phyloP scores from a whole-genome alignment of 2,113 vertebrate genomes.

The Erythrocercus mccallii region DNA sequence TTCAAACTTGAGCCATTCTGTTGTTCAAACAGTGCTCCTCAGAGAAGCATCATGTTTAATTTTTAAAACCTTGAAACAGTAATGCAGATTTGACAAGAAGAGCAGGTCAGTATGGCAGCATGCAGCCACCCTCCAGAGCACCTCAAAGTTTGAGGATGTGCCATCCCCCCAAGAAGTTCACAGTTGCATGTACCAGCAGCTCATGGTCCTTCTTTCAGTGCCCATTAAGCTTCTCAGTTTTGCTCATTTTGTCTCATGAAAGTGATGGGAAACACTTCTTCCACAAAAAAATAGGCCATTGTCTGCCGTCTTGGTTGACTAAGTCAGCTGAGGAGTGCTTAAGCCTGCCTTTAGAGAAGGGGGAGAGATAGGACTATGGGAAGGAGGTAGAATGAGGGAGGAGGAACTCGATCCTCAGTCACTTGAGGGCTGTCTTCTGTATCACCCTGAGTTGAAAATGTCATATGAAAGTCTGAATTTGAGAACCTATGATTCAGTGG shows the following conservation, averaged over 20 bases:
- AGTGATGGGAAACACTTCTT: background rate
- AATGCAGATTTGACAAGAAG: background rate
- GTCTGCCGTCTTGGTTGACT: background rate
- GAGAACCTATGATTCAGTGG: background rate
- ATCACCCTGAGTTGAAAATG: background rate
- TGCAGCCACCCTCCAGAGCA: rapidly evolving
- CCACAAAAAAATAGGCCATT: rapidly evolving
- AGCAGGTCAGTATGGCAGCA: background rate
- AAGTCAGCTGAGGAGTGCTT: background rate
- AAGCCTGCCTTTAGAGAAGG: background rate
- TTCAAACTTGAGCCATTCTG: background rate
- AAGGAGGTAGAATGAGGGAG: background rate
- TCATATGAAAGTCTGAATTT: background rate
- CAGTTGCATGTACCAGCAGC: background rate
- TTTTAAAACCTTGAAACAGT: background rate
- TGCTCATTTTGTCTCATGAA: background rate
- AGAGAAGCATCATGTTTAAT: background rate
- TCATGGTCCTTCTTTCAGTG: background rate
- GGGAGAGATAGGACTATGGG: background rate
- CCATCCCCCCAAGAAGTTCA: background rate
- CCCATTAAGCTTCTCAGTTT: background rate
- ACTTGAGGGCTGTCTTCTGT: background rate
- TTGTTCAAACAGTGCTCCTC: background rate
- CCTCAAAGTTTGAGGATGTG: background rate
- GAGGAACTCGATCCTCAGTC: background rate